These are phyloP conservation scores for Pantelozetes paolii DNA, from an alignment of 2,888 invertebrate genomes.

Conservation along the genomic window DNA sequence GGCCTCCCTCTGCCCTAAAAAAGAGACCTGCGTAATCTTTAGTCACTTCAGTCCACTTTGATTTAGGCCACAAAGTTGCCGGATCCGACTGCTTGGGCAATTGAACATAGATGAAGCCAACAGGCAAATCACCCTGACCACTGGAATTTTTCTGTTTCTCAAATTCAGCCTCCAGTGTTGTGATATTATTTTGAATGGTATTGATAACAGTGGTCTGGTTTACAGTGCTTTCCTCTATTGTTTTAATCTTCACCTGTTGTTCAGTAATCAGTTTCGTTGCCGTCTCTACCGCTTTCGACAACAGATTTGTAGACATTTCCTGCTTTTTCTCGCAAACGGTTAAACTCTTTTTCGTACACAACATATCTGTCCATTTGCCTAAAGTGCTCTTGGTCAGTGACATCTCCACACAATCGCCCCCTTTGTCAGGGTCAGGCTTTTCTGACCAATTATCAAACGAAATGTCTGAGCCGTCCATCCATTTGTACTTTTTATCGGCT, in stretches of 20 bases:
- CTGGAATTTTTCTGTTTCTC: too few relatives aligned
- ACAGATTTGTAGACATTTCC: not conserved
- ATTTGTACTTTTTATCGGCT: not conserved
- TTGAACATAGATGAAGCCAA: conserved; percentile 6
- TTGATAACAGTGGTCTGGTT: too few relatives aligned
- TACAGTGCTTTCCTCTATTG: too few relatives aligned
- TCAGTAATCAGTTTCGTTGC: not conserved
- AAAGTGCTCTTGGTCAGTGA: not conserved
- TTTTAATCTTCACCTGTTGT: not conserved
- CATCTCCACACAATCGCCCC: not conserved
- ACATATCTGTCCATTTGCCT: not conserved
- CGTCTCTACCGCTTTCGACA: not conserved
- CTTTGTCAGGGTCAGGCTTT: not conserved
- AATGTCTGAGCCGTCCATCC: not conserved
- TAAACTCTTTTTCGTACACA: not conserved
- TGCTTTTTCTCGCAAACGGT: not conserved
- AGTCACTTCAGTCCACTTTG: conserved; percentile 14
- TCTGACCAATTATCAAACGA: not conserved
- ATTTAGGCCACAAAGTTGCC: not conserved
- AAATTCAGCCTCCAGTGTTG: too few relatives aligned
- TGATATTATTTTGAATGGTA: too few relatives aligned
- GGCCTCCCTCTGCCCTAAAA: conserved; percentile 12
- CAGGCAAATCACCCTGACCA: too few relatives aligned
- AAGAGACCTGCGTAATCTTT: not conserved
- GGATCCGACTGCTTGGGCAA: not conserved